These are phyloP conservation scores for Mesopsocus fuscifrons DNA, from an alignment of 2,888 invertebrate genomes.

Conservation along the genomic window DNA sequence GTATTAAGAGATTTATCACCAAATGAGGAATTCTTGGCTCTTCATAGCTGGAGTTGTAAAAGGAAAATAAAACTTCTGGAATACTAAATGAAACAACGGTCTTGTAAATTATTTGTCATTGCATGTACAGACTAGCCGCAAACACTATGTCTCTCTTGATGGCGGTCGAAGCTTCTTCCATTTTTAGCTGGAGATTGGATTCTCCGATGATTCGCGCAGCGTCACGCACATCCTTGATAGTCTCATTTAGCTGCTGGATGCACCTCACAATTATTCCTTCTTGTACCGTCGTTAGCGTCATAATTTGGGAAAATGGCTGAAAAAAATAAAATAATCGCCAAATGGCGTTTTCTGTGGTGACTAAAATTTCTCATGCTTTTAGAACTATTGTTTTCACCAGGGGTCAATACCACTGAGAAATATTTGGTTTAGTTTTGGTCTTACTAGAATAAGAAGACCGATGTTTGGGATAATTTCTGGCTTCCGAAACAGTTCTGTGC, in stretches of 20 bases:
- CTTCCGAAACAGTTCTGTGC: not conserved
- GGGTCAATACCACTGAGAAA: no score
- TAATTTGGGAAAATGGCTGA: constrained; percentile 82
- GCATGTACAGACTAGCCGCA: constrained; percentile 79
- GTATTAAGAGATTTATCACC: no score
- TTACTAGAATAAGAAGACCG: no score
- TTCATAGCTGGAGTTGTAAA: no score
- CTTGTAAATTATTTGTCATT: not conserved
- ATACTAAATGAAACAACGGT: not conserved
- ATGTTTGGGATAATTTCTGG: no score
- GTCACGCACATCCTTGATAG: constrained; percentile 72
- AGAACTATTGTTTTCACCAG: no score
- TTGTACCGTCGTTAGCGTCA: constrained; percentile 81
- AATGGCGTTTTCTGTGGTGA: no score
- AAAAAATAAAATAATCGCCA: no score
- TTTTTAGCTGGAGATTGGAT: constrained; percentile 75
- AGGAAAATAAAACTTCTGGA: not conserved
- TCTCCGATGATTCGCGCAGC: constrained; percentile 89
- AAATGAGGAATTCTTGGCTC: no score
- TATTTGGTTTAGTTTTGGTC: no score
- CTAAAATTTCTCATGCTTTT: no score
- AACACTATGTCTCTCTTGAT: constrained; percentile 97
- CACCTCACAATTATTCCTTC: constrained; percentile 96
- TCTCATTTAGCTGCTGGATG: constrained; percentile 91
- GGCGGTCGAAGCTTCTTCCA: constrained; percentile 82